Conservation (phyloP, 1,140 invertebrate genomes). For the Ganaspis sp. region DNA sequence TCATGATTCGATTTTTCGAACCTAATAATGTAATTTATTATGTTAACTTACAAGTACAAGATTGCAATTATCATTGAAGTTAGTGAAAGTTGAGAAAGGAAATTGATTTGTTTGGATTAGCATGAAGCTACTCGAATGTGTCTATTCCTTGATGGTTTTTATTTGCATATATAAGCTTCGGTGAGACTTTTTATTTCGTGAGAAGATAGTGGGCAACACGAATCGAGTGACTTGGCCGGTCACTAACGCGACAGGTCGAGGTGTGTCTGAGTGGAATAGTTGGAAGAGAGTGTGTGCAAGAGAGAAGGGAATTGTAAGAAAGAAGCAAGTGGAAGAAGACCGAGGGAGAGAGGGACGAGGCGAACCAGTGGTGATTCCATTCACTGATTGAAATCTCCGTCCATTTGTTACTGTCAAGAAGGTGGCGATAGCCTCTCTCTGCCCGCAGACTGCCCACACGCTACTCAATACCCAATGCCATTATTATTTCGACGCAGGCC, state of each 20-base stretch:
- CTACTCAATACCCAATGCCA: constrained; percentile 66
- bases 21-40: too few relatives aligned
- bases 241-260: constrained; percentile 67
- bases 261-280: constrained; percentile 64
- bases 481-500: constrained; percentile 71
- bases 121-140: constrained; percentile 12
- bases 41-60: background rate
- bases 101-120: constrained; percentile 4
- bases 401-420: constrained; percentile 81
- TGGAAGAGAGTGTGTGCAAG: constrained; percentile 49
- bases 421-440: constrained; percentile 77
- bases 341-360: constrained; percentile 52
- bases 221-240: constrained; percentile 61
- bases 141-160: constrained; percentile 23
- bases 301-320: constrained; percentile 40
- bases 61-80: background rate
- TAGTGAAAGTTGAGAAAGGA: background rate
- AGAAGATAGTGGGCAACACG: constrained; percentile 46
- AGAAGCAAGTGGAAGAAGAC: constrained; percentile 59
- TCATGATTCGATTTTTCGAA: too few relatives aligned
- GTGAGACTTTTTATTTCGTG: constrained; percentile 32
- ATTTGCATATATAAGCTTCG: constrained; percentile 28
- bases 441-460: constrained; percentile 64
- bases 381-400: constrained; percentile 80
- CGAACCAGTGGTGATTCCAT: constrained; percentile 74